phyloP scores from a whole-genome alignment of 2,888 invertebrate species.

The Notodromas monacha region DNA sequence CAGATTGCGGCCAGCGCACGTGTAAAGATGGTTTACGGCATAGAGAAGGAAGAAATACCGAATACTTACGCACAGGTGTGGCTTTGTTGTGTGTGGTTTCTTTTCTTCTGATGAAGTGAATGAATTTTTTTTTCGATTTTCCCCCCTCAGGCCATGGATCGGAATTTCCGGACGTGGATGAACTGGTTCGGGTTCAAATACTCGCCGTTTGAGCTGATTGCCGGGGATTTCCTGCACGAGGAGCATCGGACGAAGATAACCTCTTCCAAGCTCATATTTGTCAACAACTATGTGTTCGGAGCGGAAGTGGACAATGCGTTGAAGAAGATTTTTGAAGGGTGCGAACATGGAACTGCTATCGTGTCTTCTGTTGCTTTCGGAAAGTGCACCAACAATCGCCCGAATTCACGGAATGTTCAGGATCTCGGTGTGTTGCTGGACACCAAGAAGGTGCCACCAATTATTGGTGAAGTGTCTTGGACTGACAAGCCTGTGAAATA shows the following conservation, averaged over 20 bases:
- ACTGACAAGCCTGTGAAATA: conserved; percentile 95
- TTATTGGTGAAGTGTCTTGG: conserved; percentile 90
- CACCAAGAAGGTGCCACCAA: conserved; percentile 75
- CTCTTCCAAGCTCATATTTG: conserved; percentile 77
- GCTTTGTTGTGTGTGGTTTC: conserved; percentile 23
- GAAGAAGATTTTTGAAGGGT: conserved; percentile 78
- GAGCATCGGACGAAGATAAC: conserved; percentile 78
- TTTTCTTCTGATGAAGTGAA: neutral
- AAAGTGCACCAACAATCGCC: too few species aligned
- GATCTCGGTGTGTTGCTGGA: conserved; percentile 97
- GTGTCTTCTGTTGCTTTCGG: conserved; percentile 96
- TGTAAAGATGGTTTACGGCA: conserved; percentile 68
- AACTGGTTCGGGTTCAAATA: conserved; percentile 86
- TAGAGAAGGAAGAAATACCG: conserved; percentile 89
- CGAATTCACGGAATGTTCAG: conserved; percentile 14
- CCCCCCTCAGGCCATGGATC: conserved; percentile 33
- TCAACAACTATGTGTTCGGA: conserved; percentile 97
- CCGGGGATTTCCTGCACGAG: conserved; percentile 74
- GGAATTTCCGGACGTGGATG: conserved; percentile 75
- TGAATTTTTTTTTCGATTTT: neutral
- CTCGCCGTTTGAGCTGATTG: conserved; percentile 61
- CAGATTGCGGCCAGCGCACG: conserved; percentile 89
- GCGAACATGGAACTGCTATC: conserved; percentile 75
- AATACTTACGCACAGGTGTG: conserved; percentile 76
- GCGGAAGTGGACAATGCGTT: conserved; percentile 85